phyloP scores from a whole-genome alignment of 2,888 invertebrate genomes.

The Morpho helenor region DNA sequence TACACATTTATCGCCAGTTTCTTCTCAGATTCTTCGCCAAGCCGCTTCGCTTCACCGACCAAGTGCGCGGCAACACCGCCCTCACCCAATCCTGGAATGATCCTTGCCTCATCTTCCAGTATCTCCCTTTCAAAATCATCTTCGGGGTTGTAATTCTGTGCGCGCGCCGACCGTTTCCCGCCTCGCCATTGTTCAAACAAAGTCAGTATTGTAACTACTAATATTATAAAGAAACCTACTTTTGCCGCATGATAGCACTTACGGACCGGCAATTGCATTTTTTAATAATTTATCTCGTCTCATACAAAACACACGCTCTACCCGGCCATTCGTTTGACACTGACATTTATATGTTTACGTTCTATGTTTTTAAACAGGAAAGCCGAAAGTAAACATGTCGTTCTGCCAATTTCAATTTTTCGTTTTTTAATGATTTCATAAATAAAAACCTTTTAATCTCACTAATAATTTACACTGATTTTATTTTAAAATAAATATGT shows the following conservation, averaged over 20 bases:
- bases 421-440: too few species aligned
- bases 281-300: slow-evolving; percentile 22
- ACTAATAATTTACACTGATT: too few species aligned
- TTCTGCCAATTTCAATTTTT: slow-evolving; percentile 34
- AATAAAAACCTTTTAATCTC: too few species aligned
- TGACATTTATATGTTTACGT: slow-evolving; percentile 41
- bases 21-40: slow-evolving; percentile 85
- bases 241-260: slow-evolving; percentile 63
- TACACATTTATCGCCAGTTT: slow-evolving; percentile 93
- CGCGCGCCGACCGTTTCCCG: slow-evolving; percentile 48
- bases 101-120: slow-evolving; percentile 80
- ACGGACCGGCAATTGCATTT: slow-evolving; percentile 59
- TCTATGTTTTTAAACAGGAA: slow-evolving; percentile 59
- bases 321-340: slow-evolving; percentile 26
- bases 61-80: slow-evolving; percentile 83
- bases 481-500: not conserved
- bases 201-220: slow-evolving; percentile 53
- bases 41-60: slow-evolving; percentile 81
- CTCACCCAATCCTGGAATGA: slow-evolving; percentile 85
- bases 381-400: slow-evolving; percentile 80
- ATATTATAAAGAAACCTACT: slow-evolving; percentile 45
- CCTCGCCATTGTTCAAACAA: slow-evolving; percentile 69
- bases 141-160: slow-evolving; percentile 38
- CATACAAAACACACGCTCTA: slow-evolving; percentile 33
- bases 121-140: slow-evolving; percentile 73